phyloP scores from a whole-genome alignment of 2,113 vertebrate genomes.

The Acrocephalus kingi region DNA sequence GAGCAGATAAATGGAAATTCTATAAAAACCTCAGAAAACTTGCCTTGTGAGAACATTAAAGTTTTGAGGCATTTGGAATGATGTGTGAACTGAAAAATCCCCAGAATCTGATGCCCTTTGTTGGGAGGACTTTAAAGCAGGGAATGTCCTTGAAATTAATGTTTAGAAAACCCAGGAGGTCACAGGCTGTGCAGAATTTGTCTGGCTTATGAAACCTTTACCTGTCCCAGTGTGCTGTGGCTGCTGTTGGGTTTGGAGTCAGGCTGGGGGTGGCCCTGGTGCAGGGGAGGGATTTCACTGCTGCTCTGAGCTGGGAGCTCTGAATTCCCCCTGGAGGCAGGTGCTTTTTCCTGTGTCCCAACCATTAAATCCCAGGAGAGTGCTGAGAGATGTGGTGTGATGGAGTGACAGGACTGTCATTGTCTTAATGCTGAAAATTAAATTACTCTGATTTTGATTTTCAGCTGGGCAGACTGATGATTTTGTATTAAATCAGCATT shows the following conservation, averaged over 20 bases:
- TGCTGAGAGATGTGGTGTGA: not conserved
- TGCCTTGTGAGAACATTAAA: not conserved
- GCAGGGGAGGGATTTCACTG: not conserved
- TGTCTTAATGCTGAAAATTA: not conserved
- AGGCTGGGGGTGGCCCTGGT: not conserved
- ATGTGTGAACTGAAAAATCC: not conserved
- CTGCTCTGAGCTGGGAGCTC: not conserved
- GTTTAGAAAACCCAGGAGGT: not conserved
- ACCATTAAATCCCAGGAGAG: not conserved
- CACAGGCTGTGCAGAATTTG: not conserved
- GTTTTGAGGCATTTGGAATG: not conserved
- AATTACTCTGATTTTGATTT: not conserved
- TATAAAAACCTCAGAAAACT: not conserved
- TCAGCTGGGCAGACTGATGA: not conserved
- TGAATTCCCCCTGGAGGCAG: not conserved
- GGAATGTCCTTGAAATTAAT: not conserved
- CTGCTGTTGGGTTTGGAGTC: not conserved
- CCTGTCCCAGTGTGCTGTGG: not conserved
- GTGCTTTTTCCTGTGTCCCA: not conserved
- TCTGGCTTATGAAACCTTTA: not conserved
- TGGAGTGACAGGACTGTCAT: not conserved
- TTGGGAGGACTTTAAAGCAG: not conserved
- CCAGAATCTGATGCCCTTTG: not conserved
- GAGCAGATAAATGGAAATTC: not conserved
- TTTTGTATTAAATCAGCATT: not conserved